These are phyloP conservation scores for Diplolepis rosae DNA, from an alignment of 2,888 invertebrate species.

Conservation along the genomic window DNA sequence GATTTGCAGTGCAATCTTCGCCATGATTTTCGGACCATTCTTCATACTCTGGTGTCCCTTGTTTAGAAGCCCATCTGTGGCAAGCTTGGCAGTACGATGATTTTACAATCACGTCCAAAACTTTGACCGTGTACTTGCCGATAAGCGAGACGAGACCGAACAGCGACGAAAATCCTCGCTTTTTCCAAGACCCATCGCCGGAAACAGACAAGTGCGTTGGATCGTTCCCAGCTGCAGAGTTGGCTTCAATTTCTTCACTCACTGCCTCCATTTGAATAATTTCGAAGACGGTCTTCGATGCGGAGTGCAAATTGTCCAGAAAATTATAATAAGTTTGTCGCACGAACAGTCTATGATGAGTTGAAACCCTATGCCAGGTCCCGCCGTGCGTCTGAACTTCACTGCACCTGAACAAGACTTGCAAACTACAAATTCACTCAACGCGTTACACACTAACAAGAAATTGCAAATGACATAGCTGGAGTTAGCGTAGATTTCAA, in stretches of 20 bases:
- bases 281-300: conserved; percentile 38
- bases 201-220: conserved; percentile 41
- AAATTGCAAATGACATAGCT: conserved; percentile 36
- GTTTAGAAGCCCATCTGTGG: conserved; percentile 1
- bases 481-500: conserved; percentile 36
- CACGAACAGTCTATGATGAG: conserved; percentile 45
- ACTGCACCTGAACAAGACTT: conserved; percentile 24
- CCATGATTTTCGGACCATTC: too few relatives aligned
- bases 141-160: too few relatives aligned
- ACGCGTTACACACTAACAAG: conserved; percentile 21
- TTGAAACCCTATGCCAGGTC: conserved; percentile 51
- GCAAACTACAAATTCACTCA: conserved; percentile 31
- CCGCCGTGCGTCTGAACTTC: conserved; percentile 21
- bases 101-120: conserved; percentile 43
- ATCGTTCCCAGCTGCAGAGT: conserved; percentile 42
- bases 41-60: conserved; percentile 30
- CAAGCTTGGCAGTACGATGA: too few relatives aligned
- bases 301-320: conserved; percentile 41
- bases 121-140: too few relatives aligned
- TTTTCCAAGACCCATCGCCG: conserved; percentile 40
- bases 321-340: conserved; percentile 44
- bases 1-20: too few relatives aligned
- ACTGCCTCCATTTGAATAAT: conserved; percentile 42
- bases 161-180: too few relatives aligned
- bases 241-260: conserved; percentile 41